phyloP scores from a whole-genome alignment of 2,797 vertebrate genomes.

The Protonibea diacanthus region DNA sequence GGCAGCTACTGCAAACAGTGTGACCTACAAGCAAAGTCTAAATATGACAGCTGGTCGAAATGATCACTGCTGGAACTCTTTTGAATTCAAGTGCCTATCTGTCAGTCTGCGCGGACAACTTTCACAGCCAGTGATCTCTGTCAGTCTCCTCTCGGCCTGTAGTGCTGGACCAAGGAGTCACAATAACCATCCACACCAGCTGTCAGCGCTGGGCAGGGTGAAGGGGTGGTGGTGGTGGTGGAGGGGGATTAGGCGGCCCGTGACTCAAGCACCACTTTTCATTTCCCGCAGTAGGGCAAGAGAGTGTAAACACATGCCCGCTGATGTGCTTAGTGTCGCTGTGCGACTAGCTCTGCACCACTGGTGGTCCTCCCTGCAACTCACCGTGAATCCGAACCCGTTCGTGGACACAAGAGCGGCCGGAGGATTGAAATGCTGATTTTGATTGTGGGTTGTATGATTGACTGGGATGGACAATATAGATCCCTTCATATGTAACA shows the following conservation, averaged over 20 bases:
- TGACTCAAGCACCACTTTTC: slow-evolving; percentile 68
- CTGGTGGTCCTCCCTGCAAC: slow-evolving; percentile 2
- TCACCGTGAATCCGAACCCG: neutral
- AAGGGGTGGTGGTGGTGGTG: neutral
- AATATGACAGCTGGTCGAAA: slow-evolving; percentile 2
- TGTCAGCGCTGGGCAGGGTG: slow-evolving; percentile 41
- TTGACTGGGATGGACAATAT: neutral
- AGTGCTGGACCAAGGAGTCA: slow-evolving; percentile 10
- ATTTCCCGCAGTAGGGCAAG: slow-evolving; percentile 47
- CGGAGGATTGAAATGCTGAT: neutral
- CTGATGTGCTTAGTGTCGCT: slow-evolving; percentile 35
- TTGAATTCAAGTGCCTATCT: slow-evolving; percentile 1
- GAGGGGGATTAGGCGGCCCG: slow-evolving; percentile 55
- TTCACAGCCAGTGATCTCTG: slow-evolving; percentile 46
- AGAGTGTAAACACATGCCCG: slow-evolving; percentile 45
- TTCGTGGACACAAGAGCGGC: slow-evolving; percentile 2
- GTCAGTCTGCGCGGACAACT: slow-evolving; percentile 15
- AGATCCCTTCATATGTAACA: neutral
- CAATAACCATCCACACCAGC: slow-evolving; percentile 48
- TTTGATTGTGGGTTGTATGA: neutral
- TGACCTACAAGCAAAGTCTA: neutral
- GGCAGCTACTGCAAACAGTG: neutral
- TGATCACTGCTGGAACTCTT: slow-evolving; percentile 9
- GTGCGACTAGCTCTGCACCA: neutral
- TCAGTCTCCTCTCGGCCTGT: slow-evolving; percentile 40